phyloP scores from a whole-genome alignment of 2,113 vertebrate genomes.

The Osmerus eperlanus region DNA sequence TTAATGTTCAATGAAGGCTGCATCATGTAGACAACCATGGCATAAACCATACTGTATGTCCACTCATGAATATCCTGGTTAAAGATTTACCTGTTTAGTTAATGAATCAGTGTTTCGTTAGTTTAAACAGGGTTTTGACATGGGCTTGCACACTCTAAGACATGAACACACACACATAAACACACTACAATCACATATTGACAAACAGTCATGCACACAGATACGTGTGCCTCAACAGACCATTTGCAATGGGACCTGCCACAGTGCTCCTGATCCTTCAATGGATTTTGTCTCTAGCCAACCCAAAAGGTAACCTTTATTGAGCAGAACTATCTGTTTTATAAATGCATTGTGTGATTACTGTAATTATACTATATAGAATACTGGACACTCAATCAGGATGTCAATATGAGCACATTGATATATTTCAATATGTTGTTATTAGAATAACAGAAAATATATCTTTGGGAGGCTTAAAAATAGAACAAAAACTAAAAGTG shows the following conservation, averaged over 20 bases:
- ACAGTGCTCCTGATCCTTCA: slow-evolving; percentile 51
- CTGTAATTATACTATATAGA: not conserved
- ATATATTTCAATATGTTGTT: not conserved
- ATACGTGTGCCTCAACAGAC: slow-evolving; percentile 22
- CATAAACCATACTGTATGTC: slow-evolving; percentile 23
- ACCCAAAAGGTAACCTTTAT: slow-evolving; percentile 60
- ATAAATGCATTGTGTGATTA: no score
- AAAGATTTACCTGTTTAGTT: slow-evolving; percentile 67
- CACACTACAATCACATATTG: not conserved
- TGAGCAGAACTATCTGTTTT: not conserved
- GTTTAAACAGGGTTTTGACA: slow-evolving; percentile 53
- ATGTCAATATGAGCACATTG: not conserved
- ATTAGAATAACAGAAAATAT: not conserved
- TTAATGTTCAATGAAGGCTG: slow-evolving; percentile 10
- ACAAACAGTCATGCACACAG: not conserved
- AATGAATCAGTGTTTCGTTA: slow-evolving; percentile 67
- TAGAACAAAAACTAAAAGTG: not conserved
- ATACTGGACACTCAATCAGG: no score
- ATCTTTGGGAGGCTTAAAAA: not conserved
- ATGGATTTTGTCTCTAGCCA: slow-evolving; percentile 30
- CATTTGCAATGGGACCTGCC: slow-evolving; percentile 44
- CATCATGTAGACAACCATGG: slow-evolving; percentile 6
- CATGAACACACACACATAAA: slow-evolving; percentile 9
- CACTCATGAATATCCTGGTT: slow-evolving; percentile 50
- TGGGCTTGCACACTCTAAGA: slow-evolving; percentile 39